phyloP scores from a whole-genome alignment of 2,888 invertebrate species.

The Acholoe squamosa region DNA sequence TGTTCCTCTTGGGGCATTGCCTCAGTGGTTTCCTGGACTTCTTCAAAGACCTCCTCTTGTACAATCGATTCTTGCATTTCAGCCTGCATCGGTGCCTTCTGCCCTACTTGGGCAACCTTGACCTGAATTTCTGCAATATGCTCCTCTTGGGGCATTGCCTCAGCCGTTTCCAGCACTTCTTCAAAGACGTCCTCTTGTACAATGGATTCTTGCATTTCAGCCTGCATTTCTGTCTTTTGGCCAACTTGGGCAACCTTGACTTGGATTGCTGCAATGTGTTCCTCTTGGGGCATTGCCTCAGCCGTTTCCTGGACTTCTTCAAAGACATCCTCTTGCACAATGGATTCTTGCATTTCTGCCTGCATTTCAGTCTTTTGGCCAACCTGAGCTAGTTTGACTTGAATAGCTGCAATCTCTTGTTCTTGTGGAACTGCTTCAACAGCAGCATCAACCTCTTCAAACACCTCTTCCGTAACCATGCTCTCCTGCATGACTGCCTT shows the following conservation, averaged over 20 bases:
- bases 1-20: slow-evolving; percentile 67
- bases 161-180: background rate
- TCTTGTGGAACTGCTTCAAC: slow-evolving; percentile 56
- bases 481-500: slow-evolving; percentile 58
- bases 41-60: background rate
- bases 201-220: slow-evolving; percentile 46
- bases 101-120: slow-evolving; percentile 30
- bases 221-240: slow-evolving; percentile 65
- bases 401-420: slow-evolving; percentile 60
- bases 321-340: slow-evolving; percentile 61
- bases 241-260: slow-evolving; percentile 59
- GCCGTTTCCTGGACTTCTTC: background rate
- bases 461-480: slow-evolving; percentile 59
- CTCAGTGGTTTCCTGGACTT: slow-evolving; percentile 65
- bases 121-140: slow-evolving; percentile 58
- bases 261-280: slow-evolving; percentile 54
- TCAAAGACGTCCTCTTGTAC: slow-evolving; percentile 59
- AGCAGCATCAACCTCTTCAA: slow-evolving; percentile 64
- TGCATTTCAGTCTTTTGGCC: slow-evolving; percentile 66
- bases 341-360: slow-evolving; percentile 42
- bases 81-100: slow-evolving; percentile 40
- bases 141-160: slow-evolving; percentile 61
- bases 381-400: slow-evolving; percentile 51
- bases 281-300: slow-evolving; percentile 42
- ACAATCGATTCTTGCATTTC: slow-evolving; percentile 52